Percentiles rank a stretch among this genome's conserved stretches.
Evolutionary conservation across 2,888 invertebrate species (phyloP).

Genomic region (Fragum fragum): DNA sequence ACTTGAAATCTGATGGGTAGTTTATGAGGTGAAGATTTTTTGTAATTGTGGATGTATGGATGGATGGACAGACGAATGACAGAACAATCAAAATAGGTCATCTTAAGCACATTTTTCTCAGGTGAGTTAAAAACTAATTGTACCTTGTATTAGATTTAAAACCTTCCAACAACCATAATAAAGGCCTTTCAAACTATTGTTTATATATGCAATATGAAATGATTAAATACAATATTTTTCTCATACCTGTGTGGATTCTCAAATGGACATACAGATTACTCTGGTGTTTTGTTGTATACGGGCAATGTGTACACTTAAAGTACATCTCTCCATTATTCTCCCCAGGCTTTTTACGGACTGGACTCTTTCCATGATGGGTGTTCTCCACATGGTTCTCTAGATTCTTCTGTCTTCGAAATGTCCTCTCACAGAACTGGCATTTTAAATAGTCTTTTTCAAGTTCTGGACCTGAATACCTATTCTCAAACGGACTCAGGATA

Average conservation of each 20-base stretch:
- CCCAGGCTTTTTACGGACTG: slow-evolving; percentile 73
- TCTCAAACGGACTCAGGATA: slow-evolving; percentile 80
- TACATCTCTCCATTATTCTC: slow-evolving; percentile 81
- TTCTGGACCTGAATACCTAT: slow-evolving; percentile 75
- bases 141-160: no score
- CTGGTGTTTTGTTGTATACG: slow-evolving; percentile 86
- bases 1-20: no score
- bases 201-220: no score
- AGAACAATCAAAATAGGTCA: no score
- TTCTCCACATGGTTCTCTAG: slow-evolving; percentile 86
- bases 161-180: no score
- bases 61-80: no score
- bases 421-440: slow-evolving; percentile 84
- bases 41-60: no score
- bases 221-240: no score
- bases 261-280: slow-evolving; percentile 86
- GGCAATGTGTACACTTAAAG: slow-evolving; percentile 86
- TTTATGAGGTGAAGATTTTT: no score
- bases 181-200: no score
- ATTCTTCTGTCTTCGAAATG: slow-evolving; percentile 85
- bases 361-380: slow-evolving; percentile 85
- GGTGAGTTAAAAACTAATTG: no score
- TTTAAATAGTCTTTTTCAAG: slow-evolving; percentile 82
- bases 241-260: slow-evolving; percentile 86
- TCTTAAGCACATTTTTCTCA: no score